These are phyloP conservation scores for Ashinkailepas kermadecensis DNA, from an alignment of 2,888 invertebrate species.

Conservation along the genomic window DNA sequence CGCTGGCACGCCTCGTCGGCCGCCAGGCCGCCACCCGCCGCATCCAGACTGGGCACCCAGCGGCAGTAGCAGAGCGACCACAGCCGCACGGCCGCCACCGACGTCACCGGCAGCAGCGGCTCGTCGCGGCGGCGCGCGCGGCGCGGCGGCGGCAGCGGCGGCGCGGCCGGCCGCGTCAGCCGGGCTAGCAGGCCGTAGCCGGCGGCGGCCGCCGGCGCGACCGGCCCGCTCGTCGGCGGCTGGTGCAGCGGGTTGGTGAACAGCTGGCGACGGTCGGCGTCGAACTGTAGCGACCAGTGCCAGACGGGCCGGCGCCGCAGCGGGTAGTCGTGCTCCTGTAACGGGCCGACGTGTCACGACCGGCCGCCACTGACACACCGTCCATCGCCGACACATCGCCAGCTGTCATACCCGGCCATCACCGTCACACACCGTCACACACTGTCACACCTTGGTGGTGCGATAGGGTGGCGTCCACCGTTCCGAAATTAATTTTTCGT, in stretches of 20 bases:
- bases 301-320: slow-evolving; percentile 68
- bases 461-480: too few species aligned
- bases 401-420: too few species aligned
- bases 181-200: slow-evolving; percentile 6
- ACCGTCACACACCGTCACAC: too few species aligned
- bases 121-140: not conserved
- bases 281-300: slow-evolving; percentile 59
- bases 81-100: slow-evolving; percentile 55
- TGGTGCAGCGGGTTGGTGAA: not conserved
- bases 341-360: too few species aligned
- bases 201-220: not conserved
- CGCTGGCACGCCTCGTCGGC: not conserved
- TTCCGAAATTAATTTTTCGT: too few species aligned
- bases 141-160: slow-evolving; percentile 20
- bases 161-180: not conserved
- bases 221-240: not conserved
- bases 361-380: too few species aligned
- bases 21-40: slow-evolving; percentile 55
- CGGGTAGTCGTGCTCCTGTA: slow-evolving; percentile 39
- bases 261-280: not conserved
- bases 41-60: slow-evolving; percentile 76
- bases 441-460: too few species aligned
- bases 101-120: slow-evolving; percentile 36
- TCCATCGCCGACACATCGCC: too few species aligned
- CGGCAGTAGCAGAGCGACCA: slow-evolving; percentile 88